Base-by-base conservation (phyloP, 2,797 vertebrate species). In the Paguma larvata region DNA sequence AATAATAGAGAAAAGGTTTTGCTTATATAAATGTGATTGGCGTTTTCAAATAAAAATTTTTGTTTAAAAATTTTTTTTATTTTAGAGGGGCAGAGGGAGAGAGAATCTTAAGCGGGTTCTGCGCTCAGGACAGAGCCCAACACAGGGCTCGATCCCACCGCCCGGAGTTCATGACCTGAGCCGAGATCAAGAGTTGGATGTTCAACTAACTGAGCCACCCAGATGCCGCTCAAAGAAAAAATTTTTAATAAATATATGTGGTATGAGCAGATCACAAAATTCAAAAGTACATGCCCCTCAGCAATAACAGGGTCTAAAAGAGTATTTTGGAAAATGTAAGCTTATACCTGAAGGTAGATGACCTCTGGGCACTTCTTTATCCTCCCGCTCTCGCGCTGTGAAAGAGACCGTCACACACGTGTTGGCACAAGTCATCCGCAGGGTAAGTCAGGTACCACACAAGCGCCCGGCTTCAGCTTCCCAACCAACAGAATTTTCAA, bases 301-400 rank as follows among this genome's bases (percentile, higher is more conserved):
- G 38, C 65, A 80, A 51, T 27, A 75, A 53, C 32, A 15, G 30
- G 1, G 62, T 12, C 21, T 41, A 13, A 62, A 53, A 13, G 87
- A 73, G 11, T 5, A 0, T 0, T 25, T 44, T 82, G 89, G 30
- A 8, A 95, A 96, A 84, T 27, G 3, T 62, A 32, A 44, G 21
- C 62, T 84, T 23, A 56, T 96, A 98, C 97, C 97, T 94, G 98
- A 96, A 6, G 96, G 96, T 16, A 23, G 5, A 94, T 59, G 80
- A 44, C 0, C 0, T 0, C 12, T 89, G 1, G 13, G 79, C 0
- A 14, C 34, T 18, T 91, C 95, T 92, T 97, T 84, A 59, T 96
- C 88, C 91, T 97, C 96, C 72, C 87, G 62, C 0, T 97, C 96
- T 46, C 97, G 79, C 63, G 23, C 97, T 98, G 27, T 65, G 46